Evolutionary conservation across 37 sponge, comb jelly and placozoan genomes (phyloP).

Genomic region (Beroe ovata): DNA sequence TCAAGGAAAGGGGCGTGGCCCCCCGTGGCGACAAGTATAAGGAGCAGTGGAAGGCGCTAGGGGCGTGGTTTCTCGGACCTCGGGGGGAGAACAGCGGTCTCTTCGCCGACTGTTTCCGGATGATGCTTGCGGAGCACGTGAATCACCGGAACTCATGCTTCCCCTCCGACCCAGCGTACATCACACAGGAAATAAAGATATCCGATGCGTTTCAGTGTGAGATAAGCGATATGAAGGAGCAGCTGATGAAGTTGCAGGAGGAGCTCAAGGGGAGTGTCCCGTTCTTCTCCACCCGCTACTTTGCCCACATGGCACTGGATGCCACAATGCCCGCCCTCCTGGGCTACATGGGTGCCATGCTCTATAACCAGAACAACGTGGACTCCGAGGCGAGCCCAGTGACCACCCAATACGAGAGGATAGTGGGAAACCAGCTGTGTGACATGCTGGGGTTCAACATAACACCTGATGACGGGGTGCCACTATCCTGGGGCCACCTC

Average conservation of each 20-base stretch:
- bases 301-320: slow-evolving; percentile 45
- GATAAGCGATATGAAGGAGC: neutral
- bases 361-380: slow-evolving; percentile 68
- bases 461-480: neutral
- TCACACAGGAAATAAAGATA: neutral
- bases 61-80: neutral
- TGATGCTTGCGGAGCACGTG: neutral
- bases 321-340: slow-evolving; percentile 12
- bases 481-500: slow-evolving; percentile 62
- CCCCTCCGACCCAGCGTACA: slow-evolving; percentile 7
- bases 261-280: neutral
- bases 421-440: slow-evolving; percentile 59
- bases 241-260: neutral
- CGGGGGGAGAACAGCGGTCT: slow-evolving; percentile 4
- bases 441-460: slow-evolving; percentile 66
- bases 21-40: neutral
- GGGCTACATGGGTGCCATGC: slow-evolving; percentile 56
- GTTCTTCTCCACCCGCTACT: neutral
- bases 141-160: neutral
- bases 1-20: neutral
- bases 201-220: neutral
- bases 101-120: neutral
- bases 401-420: slow-evolving; percentile 7
- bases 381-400: slow-evolving; percentile 55
- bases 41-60: slow-evolving; percentile 6